Evolutionary conservation across 2,113 vertebrate genomes (phyloP).

Genomic region (Tiliqua scincoides): DNA sequence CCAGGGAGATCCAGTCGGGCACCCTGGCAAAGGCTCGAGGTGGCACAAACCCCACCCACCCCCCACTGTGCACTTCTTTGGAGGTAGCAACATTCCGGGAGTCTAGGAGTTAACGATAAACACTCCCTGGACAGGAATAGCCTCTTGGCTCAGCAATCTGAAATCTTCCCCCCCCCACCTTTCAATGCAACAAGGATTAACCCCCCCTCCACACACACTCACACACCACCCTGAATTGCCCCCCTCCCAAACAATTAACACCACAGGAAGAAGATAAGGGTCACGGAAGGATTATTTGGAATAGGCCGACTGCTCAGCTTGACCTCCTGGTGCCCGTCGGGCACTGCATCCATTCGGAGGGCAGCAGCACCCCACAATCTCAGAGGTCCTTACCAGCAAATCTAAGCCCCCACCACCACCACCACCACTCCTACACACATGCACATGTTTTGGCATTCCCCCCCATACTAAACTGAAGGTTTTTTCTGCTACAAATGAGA

Average conservation of each 20-base stretch:
- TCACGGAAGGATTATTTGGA: conserved; percentile 17
- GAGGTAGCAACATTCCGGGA: no score
- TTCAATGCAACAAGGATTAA: not conserved
- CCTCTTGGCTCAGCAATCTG: not conserved
- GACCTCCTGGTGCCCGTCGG: not conserved
- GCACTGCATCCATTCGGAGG: not conserved
- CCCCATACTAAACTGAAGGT: not conserved
- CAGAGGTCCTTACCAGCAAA: not conserved
- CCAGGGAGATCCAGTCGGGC: conserved; percentile 20
- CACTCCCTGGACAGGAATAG: not conserved
- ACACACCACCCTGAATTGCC: not conserved
- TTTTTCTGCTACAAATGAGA: no score
- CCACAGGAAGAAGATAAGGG: conserved; percentile 21
- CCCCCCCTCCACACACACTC: not conserved
- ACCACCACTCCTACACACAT: not conserved
- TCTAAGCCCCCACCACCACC: not conserved
- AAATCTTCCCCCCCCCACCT: no score
- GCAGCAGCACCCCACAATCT: not conserved
- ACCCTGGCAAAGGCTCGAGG: not conserved
- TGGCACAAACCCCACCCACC: not conserved
- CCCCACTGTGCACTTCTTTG: not conserved
- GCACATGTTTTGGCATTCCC: not conserved
- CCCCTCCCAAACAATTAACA: not conserved
- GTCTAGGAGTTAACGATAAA: not conserved
- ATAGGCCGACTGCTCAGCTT: not conserved